Base-by-base conservation (phyloP, 2,797 vertebrate species). In the Syngnathus rostellatus region DNA sequence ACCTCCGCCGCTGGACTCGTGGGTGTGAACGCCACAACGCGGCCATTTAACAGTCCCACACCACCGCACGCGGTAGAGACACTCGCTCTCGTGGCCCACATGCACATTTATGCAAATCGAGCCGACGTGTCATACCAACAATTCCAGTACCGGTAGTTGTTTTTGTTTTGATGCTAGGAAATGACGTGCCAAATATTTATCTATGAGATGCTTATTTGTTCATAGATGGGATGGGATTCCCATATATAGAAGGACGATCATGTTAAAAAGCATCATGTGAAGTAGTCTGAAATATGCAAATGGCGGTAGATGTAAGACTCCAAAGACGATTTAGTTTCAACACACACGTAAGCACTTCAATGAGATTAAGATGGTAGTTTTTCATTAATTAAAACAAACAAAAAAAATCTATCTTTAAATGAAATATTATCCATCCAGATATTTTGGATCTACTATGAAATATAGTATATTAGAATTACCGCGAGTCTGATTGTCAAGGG, bases 1-100 rank as follows among this genome's bases (percentile, higher is more conserved):
- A 84, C 96, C 96, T 81, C 96, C 95, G 83, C 97, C 97, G 68
- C 93, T 98, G 90, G 97, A 99, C 93, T 99, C 97, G 77, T 99
- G 96, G 97, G 97, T 99, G 87, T 99, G 93, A 94, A 72, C 54
- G 62, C 16, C 40, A 74, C 79, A 78, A 63, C 69, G 75, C 5
- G 53, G 73, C 62, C 58, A 61, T 53, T 54, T 40, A 50, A 64
- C 46, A 50, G 17, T 41, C 48, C 9, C 54, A 68, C 55, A 65
- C 23, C 12, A 64, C 59, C 60, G 46, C 73, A 77, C 64, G 68
- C 68, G 67, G 70, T 73, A 78, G 73, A 81, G 74, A 79, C 76
- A 76, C 80, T 80, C 82, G 84, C 61, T 64, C 73, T 6, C 68
- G 59, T 45, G 69, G 77, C 82, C 69, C 39, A 82, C 73, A 80